Evolutionary conservation across 1,140 invertebrate species (phyloP), one percentile per base, ranked within the genome.

Genomic region (Chymomyza costata): DNA sequence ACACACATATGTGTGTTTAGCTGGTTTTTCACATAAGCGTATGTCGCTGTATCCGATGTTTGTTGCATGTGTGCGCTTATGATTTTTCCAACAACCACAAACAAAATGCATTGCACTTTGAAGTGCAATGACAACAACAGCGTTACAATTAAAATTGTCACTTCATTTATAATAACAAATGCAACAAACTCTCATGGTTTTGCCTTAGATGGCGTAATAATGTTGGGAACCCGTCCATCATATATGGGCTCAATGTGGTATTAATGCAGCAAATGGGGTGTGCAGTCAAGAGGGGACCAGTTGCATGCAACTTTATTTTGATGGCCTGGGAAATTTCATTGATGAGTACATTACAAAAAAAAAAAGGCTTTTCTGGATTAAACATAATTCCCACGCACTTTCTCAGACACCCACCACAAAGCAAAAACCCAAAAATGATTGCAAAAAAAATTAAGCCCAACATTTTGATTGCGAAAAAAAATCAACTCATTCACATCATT

Each of bases 321-420:
- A n/a, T n/a, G n/a, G 53, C 62, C 62, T 76, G 70, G 70, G 70
- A 76, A 76, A 76, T 78, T 70, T 78, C 66, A 76, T 63, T 70
- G 70, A 76, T 76, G 65, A 55, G 38, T 31, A 45, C 17, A 59
- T 39, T 49, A 32, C 25, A 37, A 53, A 17, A n/a, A n/a, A 8
- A 31, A 46, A 40, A 38, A 39, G 40, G 35, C 52, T 25, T n/a
- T n/a, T n/a, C n/a, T 3, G 21, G 21, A 25, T 8, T 8, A 8
- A 44, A 41, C 53, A 52, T n/a, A 63, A 66, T 76, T 76, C 71
- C 71, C 71, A 76, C 71, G 71, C 71, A 66, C 53, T 60, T 60
- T 55, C 57, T 46, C 45, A 43, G 41, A 14, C 21, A 34, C 39
- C 40, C 48, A 39, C 6, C 10, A 19, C 15, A 10, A 14, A 47